Conservation (phyloP, 2,113 vertebrate genomes). For the Axis porcinus region DNA sequence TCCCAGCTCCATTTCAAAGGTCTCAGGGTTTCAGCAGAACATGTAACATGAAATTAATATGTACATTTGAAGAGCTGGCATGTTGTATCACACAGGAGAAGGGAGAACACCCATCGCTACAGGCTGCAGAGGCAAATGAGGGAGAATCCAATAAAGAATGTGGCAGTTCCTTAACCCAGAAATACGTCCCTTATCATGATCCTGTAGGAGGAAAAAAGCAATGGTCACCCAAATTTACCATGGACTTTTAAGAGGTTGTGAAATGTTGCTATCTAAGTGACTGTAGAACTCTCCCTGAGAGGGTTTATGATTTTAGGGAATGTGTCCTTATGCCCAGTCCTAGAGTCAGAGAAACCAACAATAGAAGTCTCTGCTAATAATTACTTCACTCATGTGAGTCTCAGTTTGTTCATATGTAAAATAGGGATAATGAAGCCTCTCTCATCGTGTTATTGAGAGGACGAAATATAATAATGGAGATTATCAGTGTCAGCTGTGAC, state of each 20-base stretch:
- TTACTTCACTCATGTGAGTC: background rate
- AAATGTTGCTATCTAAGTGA: background rate
- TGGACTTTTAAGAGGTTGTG: background rate
- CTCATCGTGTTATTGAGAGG: background rate
- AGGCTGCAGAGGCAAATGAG: background rate
- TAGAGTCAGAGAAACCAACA: background rate
- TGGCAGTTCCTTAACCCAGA: background rate
- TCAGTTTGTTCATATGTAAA: background rate
- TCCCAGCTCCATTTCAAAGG: constrained; percentile 45
- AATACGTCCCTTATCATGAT: background rate
- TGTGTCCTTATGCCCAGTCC: background rate
- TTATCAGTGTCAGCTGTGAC: background rate
- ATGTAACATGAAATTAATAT: constrained; percentile 54
- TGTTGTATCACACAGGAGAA: background rate
- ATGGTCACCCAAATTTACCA: background rate
- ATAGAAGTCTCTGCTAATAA: background rate
- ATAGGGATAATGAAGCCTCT: background rate
- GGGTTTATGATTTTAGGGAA: background rate
- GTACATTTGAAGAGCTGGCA: constrained; percentile 31
- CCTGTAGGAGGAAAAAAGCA: background rate
- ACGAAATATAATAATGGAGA: background rate
- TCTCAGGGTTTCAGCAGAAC: constrained; percentile 51
- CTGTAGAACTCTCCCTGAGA: background rate
- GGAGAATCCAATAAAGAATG: background rate
- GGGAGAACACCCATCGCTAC: background rate